A percentile compares a stretch with the other conserved stretches of the same genome.
These are phyloP conservation scores for Cacoxenus indagator DNA, from an alignment of 2,888 invertebrate species.

Conservation along the genomic window DNA sequence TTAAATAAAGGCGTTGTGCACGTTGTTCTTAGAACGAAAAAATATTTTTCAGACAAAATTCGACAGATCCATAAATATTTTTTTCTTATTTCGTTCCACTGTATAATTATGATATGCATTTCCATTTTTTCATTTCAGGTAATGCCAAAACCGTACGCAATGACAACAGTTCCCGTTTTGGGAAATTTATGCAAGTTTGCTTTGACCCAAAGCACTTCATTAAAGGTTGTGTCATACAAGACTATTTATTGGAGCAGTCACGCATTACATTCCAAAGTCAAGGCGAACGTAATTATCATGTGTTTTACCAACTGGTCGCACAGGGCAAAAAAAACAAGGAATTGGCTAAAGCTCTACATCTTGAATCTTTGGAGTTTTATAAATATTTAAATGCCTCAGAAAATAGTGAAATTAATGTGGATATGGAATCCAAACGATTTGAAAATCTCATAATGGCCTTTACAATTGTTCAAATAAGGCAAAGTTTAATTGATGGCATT, in stretches of 20 bases:
- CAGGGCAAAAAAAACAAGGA: conserved; percentile 86
- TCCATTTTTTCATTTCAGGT: conserved; percentile 73
- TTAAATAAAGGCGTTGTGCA: not conserved
- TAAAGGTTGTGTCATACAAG: conserved; percentile 91
- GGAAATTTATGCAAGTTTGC: conserved; percentile 96
- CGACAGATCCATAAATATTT: no score
- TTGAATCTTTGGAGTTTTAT: conserved; percentile 83
- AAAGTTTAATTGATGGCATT: conserved; percentile 88
- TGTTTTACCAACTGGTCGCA: conserved; percentile 91
- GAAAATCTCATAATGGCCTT: conserved; percentile 90
- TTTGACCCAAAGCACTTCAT: conserved; percentile 91
- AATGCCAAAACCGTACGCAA: conserved; percentile 94
- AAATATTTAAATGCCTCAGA: conserved; percentile 88
- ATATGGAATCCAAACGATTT: conserved; percentile 79
- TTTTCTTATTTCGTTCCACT: no score
- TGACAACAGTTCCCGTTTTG: conserved; percentile 93
- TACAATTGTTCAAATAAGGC: conserved; percentile 88
- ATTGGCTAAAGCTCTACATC: conserved; percentile 79
- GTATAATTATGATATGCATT: no score
- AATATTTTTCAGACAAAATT: not conserved
- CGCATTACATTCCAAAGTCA: conserved; percentile 91
- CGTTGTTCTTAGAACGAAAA: not conserved
- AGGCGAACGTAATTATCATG: conserved; percentile 91
- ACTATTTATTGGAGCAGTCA: conserved; percentile 91
- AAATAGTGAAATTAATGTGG: conserved; percentile 77